Conservation (phyloP, 2,797 vertebrate species). For the Chelonia mydas region DNA sequence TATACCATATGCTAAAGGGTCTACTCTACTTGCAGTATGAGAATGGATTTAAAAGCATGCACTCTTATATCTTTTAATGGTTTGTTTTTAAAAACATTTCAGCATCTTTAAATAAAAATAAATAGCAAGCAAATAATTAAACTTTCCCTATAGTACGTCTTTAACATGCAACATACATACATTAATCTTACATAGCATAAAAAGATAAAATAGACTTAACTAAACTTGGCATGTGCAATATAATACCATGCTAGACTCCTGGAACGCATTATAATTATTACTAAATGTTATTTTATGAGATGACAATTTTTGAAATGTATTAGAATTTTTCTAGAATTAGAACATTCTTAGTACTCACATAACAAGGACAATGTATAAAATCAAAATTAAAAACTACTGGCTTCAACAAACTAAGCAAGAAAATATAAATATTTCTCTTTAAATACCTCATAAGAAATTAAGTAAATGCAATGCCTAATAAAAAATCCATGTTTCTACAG, state of each 20-base stretch:
- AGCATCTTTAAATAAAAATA: background rate
- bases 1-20: background rate
- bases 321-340: background rate
- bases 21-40: background rate
- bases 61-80: background rate
- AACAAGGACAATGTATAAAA: conserved; percentile 5
- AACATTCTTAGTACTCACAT: background rate
- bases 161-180: background rate
- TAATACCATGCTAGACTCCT: conserved; percentile 4
- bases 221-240: background rate
- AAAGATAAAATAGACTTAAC: background rate
- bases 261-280: background rate
- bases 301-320: conserved; percentile 1
- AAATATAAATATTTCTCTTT: background rate
- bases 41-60: background rate
- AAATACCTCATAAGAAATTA: background rate
- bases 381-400: conserved; percentile 23
- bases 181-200: background rate
- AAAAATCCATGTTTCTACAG: background rate
- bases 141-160: background rate
- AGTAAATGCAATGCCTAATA: background rate
- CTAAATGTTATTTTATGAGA: background rate
- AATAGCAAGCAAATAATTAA: background rate
- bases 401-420: background rate
- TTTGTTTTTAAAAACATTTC: background rate